These are phyloP conservation scores for Micromesistius poutassou DNA, from an alignment of 2,797 vertebrate genomes.

Conservation along the genomic window DNA sequence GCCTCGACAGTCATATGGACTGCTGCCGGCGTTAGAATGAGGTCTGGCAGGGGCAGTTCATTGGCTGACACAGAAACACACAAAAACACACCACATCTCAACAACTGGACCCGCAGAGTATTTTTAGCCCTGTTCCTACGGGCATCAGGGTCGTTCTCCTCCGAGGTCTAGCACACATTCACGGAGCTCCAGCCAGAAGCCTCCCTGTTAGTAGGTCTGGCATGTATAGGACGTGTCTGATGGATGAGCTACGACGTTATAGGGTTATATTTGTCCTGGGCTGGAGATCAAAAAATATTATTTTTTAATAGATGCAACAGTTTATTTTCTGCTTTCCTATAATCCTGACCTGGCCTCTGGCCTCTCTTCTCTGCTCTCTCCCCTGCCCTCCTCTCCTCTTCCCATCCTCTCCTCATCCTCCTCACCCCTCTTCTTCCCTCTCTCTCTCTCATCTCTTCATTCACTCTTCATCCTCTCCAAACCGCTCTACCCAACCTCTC, in stretches of 20 bases:
- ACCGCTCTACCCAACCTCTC: not conserved
- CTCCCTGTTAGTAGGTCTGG: conserved; percentile 40
- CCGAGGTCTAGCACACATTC: conserved; percentile 15
- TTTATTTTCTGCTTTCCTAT: not conserved
- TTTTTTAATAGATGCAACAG: not conserved
- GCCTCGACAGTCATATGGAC: conserved; percentile 18
- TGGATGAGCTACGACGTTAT: not conserved
- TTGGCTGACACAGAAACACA: conserved; percentile 25
- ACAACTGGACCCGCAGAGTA: conserved; percentile 36
- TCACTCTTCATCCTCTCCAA: not conserved
- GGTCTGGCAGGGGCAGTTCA: conserved; percentile 40
- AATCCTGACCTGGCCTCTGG: not conserved
- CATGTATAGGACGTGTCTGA: conserved; percentile 30
- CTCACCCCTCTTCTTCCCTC: not conserved
- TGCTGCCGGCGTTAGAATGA: conserved; percentile 23
- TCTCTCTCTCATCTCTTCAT: not conserved
- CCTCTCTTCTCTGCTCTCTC: not conserved
- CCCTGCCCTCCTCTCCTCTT: not conserved
- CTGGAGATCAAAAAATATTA: not conserved
- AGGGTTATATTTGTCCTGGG: not conserved
- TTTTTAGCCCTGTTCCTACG: conserved; percentile 45
- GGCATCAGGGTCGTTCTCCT: conserved; percentile 12
- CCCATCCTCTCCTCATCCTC: not conserved
- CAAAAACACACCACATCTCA: conserved; percentile 17
- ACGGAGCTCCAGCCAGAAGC: conserved; percentile 34